Base-by-base conservation (phyloP, 1,140 invertebrate species). In the Apis laboriosa region DNA sequence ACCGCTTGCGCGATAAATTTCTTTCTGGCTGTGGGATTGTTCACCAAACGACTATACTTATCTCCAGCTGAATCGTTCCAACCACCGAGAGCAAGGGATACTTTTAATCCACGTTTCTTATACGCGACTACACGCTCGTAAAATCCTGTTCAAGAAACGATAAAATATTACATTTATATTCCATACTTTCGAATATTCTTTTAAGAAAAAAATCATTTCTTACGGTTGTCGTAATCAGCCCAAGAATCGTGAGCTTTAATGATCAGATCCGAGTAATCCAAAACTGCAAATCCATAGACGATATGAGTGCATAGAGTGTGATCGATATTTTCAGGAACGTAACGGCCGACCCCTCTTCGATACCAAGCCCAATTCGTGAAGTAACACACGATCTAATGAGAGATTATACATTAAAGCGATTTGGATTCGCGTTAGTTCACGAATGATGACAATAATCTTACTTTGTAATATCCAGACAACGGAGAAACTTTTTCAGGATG, bases 331-430 rank as follows among this genome's bases (percentile, higher is more conserved):
- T 97, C 97, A 1, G 98, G 98, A 2, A 96, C 93, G 86, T 97
- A 98, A 88, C 97, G 97, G 66, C 97, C 98, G 21, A 95, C 88
- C 0, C 97, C 97, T 84, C 96, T 96, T n/a, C 97, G 95, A 87
- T 98, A 98, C 97, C 98, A 98, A 1, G 98, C 97, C 98, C 98
- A 99, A 90, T 98, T 99, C 0, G 98, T 98, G 90, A 98, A 98
- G 91, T 99, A 99, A 88, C 98, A 99, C 1, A 98, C 97, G 0
- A 99, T 94, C 93, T 97, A 96, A 34, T 0, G 13, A 11, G 5
- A 43, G 43, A 80, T 24, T 8, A 5, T 15, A 0, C 13, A n/a
- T 61, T 56, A 7, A 56, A 19, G 55, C 1, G 17, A 56, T 56
- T 56, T 17, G 58, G 11, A 60, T 60, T 58, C 11, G 19, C 9